Base-by-base conservation (phyloP, 53 echinoderm and acorn worm species). In the Echinometra lucunter region DNA sequence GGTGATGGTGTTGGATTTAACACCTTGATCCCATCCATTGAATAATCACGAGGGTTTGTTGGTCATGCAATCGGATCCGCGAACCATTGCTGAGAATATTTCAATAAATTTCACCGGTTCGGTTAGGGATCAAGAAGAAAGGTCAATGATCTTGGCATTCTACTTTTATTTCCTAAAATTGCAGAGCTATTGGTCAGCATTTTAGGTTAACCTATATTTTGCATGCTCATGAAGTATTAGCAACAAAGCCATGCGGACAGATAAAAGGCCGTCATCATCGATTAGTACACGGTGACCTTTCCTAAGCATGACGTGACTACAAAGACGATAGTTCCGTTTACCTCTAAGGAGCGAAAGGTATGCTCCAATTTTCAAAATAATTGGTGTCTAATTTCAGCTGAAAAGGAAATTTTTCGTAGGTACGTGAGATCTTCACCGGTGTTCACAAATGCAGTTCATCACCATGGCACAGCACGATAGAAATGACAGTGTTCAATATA, bases 71-170 rank as follows among this genome's bases (percentile, higher is more conserved):
- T 49, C 47, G 12, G 85, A 85, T 85, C 85, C 30, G 1, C 9
- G 28, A 85, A 11, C 21, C 28, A 15, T 16, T 85, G 85, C 49
- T 49, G 47, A 47, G 85, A 85, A 85, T 85, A 85, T 85, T 85
- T 85, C 85, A 85, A 85, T 85, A 49, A 85, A 85, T 49, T 85
- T 85, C 2, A 28, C 11, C 44, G 81, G 81, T 49, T 85, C 85
- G 19, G 85, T 85, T 81, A 21, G 40, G 81, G 30, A 49, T 49
- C 47, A 49, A 27, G 28, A 30, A 19, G 49, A 28, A 85, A 85
- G 37, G 47, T 12, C 53, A 49, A 49, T 47, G 85, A 28, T n/a
- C 53, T 47, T 8, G 49, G 30, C 47, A 49, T 85, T 85, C 85
- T 25, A n/a, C 49, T 85, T 85, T 27, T 28, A 10, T 49, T 12